These are phyloP conservation scores for Ganaspis sp. DNA, from an alignment of 1,140 invertebrate genomes.

Conservation along the genomic window DNA sequence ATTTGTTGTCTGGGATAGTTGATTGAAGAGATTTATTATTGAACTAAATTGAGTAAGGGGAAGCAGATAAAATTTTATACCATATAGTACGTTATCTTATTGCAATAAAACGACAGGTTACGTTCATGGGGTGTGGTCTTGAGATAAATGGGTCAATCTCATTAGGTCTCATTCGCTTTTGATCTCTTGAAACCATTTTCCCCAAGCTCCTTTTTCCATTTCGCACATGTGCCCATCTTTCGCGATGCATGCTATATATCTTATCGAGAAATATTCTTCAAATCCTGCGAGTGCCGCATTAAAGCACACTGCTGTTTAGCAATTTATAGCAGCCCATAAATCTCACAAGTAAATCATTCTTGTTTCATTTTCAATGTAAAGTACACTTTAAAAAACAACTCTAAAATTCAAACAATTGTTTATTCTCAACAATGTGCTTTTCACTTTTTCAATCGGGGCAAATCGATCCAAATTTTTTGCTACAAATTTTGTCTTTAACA, in stretches of 20 bases:
- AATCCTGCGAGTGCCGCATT: conserved; percentile 9
- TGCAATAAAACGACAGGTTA: conserved; percentile 16
- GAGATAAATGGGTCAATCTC: conserved; percentile 27
- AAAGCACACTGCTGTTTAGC: conserved; percentile 1
- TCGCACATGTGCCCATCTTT: conserved; percentile 13
- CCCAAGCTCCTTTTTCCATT: conserved; percentile 20
- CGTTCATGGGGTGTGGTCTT: conserved; percentile 4
- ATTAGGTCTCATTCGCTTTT: conserved; percentile 24
- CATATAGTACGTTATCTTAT: not conserved
- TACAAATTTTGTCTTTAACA: no score
- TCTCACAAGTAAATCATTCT: not conserved
- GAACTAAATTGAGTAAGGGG: not conserved
- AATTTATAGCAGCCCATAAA: conserved; percentile 22
- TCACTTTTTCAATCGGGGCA: not conserved
- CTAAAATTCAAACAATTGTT: not conserved
- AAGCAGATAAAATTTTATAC: not conserved
- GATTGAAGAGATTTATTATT: no score
- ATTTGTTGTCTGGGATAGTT: no score
- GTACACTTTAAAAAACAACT: not conserved
- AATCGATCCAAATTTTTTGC: no score
- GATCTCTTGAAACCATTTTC: conserved; percentile 24
- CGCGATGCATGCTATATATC: not conserved
- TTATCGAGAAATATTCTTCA: conserved; percentile 16
- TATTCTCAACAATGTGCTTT: not conserved
- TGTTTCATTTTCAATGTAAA: conserved; percentile 1